These are phyloP conservation scores for Scytalopus superciliaris DNA, from an alignment of 2,113 vertebrate genomes.

Conservation along the genomic window DNA sequence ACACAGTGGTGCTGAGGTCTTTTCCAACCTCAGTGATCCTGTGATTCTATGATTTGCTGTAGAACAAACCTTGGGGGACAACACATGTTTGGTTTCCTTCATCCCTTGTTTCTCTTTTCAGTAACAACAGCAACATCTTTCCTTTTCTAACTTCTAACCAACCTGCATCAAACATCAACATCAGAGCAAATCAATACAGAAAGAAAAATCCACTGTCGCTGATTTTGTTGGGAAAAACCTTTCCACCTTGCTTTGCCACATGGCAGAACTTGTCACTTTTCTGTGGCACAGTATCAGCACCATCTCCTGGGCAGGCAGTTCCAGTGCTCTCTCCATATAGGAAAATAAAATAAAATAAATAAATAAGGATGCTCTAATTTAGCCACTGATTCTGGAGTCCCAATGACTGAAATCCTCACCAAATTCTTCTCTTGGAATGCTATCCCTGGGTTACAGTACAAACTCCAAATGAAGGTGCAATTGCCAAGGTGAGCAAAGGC, in stretches of 20 bases:
- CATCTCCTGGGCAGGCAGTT: background rate
- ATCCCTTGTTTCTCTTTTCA: background rate
- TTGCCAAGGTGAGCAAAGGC: background rate
- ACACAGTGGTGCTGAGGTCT: background rate
- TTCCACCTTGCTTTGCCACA: background rate
- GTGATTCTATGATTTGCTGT: background rate
- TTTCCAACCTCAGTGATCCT: background rate
- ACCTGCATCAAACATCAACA: background rate
- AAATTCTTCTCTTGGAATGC: background rate
- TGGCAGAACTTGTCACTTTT: background rate
- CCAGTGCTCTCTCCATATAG: background rate
- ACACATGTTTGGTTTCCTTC: background rate
- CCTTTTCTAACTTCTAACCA: background rate
- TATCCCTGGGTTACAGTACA: background rate
- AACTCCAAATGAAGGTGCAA: background rate
- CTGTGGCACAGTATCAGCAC: background rate
- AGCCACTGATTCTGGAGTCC: background rate
- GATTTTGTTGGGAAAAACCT: background rate
- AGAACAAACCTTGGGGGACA: background rate
- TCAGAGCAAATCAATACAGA: background rate
- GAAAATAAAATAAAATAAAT: background rate
- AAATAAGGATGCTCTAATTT: background rate
- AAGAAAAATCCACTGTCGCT: background rate
- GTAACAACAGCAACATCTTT: background rate
- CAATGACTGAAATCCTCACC: background rate